Base-by-base conservation (phyloP, 2,797 vertebrate species). In the Avahi laniger region DNA sequence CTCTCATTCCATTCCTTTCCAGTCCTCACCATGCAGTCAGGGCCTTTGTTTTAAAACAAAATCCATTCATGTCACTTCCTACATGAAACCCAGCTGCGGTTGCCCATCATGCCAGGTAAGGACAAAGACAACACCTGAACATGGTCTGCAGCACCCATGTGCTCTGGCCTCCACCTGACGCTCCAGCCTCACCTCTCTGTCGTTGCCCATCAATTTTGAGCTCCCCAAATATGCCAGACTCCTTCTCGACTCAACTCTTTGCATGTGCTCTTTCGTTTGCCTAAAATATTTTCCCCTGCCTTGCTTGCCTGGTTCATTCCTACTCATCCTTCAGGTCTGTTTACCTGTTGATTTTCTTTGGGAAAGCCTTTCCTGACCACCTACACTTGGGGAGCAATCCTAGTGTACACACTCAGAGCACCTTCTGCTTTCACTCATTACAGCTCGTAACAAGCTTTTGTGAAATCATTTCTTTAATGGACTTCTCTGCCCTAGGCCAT, bases 401-500 rank as follows among this genome's bases (percentile, higher is more conserved):
- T 59, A 48, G 30, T 17, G 48, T 41, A 57, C 57, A 79, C 28
- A 43, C 18, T 82, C 7, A 0, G 14, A 76, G 52, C 7, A 81
- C 33, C 43, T 18, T 78, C 35, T 88, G 35, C 43, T 89, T 91
- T 80, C 72, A 33, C 43, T 78, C 79, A 69, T 63, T 33, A 54
- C 5, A 87, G 9, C 86, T 70, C 50, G 38, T 65, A 67, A 88
- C n/a, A 82, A 78, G 43, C 38, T 75, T 78, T 89, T 41, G 57
- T 65, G 72, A 75, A 91, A 83, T 80, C 46, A 63, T 80, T 69
- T 95, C 76, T 90, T 92, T 72, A 84, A 59, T 38, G 61, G 26
- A 18, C 72, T 10, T 76, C 35, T 84, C 52, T 82, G 28, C 12
- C 14, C 22, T 92, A 50, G 41, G 78, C 24, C n/a, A 61, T 63